A percentile compares a stretch with the other conserved stretches of the same genome.
These are phyloP conservation scores for Drosophila prosaltans DNA, from an alignment of 1,140 invertebrate species.

Conservation along the genomic window DNA sequence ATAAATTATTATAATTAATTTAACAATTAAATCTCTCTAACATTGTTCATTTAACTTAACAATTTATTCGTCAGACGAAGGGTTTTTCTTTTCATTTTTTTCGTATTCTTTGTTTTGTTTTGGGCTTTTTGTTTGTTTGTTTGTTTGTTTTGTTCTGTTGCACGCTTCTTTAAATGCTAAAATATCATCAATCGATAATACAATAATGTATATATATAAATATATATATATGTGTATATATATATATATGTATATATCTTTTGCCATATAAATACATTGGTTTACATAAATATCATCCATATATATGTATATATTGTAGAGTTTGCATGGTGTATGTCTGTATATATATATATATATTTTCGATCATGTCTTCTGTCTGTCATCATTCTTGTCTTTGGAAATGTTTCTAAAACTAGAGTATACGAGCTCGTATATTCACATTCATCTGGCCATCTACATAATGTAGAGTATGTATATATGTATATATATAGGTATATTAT, in stretches of 20 bases:
- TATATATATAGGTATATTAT: background rate
- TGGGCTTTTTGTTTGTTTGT: background rate
- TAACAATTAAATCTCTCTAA: slow-evolving; percentile 51
- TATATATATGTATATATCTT: slow-evolving; percentile 68
- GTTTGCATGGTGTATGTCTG: slow-evolving; percentile 28
- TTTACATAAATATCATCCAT: slow-evolving; percentile 59
- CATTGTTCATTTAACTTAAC: slow-evolving; percentile 30
- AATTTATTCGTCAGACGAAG: slow-evolving; percentile 66
- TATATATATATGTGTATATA: slow-evolving; percentile 52
- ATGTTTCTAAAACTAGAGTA: slow-evolving; percentile 39
- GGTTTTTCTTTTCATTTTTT: slow-evolving; percentile 18
- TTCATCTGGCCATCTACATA: slow-evolving; percentile 15
- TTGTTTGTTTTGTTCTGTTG: slow-evolving; percentile 29
- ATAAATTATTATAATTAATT: slow-evolving; percentile 57
- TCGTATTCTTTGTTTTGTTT: background rate
- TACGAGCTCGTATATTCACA: slow-evolving; percentile 29
- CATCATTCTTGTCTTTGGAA: slow-evolving; percentile 9
- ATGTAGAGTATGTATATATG: background rate
- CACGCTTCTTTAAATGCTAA: slow-evolving; percentile 60
- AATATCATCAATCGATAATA: slow-evolving; percentile 29
- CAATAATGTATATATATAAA: slow-evolving; percentile 65
- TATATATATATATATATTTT: slow-evolving; percentile 16
- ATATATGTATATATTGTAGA: slow-evolving; percentile 20
- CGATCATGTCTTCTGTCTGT: slow-evolving; percentile 20
- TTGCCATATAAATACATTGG: slow-evolving; percentile 54